Conservation (phyloP, 1,140 invertebrate genomes). For the Protaetia brevitarsis region DNA sequence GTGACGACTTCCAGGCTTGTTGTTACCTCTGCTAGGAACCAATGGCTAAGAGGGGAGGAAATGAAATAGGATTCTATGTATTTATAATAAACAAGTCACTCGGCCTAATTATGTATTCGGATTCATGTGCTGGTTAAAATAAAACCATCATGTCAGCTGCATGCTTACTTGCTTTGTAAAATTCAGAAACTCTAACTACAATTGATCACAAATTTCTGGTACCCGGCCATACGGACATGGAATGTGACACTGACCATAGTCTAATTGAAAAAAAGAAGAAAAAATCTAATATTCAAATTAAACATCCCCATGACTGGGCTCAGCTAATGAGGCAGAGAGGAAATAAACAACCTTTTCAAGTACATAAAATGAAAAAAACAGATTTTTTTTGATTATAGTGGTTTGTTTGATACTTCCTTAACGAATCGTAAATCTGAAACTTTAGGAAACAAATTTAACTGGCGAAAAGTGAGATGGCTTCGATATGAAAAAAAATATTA, state of each 20-base stretch:
- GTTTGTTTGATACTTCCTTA: conserved; percentile 10
- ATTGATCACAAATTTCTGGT: conserved; percentile 18
- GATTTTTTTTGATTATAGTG: conserved; percentile 27
- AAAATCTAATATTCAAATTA: conserved; percentile 1
- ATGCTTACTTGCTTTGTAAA: no score
- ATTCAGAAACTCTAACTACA: conserved; percentile 19
- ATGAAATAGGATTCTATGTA: no score
- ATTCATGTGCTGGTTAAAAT: no score
- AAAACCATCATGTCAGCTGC: no score
- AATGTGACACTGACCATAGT: conserved; percentile 26
- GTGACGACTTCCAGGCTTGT: no score
- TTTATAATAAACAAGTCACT: no score
- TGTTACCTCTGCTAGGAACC: no score
- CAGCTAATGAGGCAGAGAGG: conserved; percentile 21
- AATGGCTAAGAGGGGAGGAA: no score
- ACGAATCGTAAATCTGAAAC: conserved; percentile 20
- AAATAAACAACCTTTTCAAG: conserved; percentile 22
- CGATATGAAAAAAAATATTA: conserved; percentile 19
- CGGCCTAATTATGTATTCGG: no score
- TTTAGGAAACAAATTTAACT: conserved; percentile 22
- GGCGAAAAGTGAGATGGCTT: conserved; percentile 18
- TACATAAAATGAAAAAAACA: conserved; percentile 18
- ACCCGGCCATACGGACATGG: conserved; percentile 24
- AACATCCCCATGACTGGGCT: conserved; percentile 25
- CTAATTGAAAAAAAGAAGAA: conserved; percentile 26